A percentile compares a stretch with the other conserved stretches of the same genome.
Evolutionary conservation across 2,888 invertebrate species (phyloP).

Genomic region (Pterostichus madidus): DNA sequence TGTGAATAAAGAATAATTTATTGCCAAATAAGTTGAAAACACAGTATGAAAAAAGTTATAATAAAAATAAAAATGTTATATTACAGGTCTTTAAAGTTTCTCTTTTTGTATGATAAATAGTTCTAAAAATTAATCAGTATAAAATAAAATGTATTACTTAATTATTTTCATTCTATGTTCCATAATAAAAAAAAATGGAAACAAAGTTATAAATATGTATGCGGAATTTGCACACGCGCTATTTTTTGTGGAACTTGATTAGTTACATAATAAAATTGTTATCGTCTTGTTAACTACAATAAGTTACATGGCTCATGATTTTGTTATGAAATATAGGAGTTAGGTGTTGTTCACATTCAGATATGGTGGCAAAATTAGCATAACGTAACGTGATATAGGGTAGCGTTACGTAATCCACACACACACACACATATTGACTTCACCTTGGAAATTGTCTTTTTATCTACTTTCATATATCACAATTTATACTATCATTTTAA

Average conservation of each 20-base stretch:
- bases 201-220: background rate
- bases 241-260: background rate
- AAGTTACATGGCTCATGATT: background rate
- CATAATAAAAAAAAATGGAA: background rate
- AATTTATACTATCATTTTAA: background rate
- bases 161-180: too few species aligned
- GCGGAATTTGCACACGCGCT: background rate
- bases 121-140: too few species aligned
- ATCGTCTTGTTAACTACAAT: constrained; percentile 1
- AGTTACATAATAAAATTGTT: background rate
- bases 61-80: too few species aligned
- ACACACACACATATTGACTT: background rate
- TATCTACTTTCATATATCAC: too few species aligned
- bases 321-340: background rate
- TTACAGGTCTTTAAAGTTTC: too few species aligned
- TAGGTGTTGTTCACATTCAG: background rate
- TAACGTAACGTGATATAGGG: constrained; percentile 16
- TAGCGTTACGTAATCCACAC: background rate
- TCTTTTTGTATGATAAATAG: too few species aligned
- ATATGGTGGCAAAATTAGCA: constrained; percentile 18
- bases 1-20: too few species aligned
- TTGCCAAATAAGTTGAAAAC: too few species aligned
- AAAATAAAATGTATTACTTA: too few species aligned
- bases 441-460: background rate
- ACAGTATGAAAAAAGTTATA: too few species aligned